Conservation (phyloP, 1,140 invertebrate species). For the Antheraea mylitta region DNA sequence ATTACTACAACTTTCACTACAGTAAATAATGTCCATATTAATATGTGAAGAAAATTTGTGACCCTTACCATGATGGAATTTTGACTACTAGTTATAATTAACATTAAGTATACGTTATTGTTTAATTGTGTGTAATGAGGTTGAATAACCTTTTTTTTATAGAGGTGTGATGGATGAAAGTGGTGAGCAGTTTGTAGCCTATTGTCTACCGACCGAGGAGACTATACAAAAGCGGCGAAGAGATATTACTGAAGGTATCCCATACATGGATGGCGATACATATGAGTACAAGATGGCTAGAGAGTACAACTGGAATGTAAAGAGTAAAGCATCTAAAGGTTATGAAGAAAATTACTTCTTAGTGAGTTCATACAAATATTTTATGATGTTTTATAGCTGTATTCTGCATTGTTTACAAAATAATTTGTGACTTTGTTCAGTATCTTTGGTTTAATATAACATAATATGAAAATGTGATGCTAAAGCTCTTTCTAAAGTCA, state of each 20-base stretch:
- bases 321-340: slow-evolving; percentile 97
- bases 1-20: too few species aligned
- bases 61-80: too few species aligned
- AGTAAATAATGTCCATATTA: too few species aligned
- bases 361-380: slow-evolving; percentile 57
- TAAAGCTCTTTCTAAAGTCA: too few species aligned
- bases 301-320: slow-evolving; percentile 99
- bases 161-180: slow-evolving; percentile 98
- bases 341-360: slow-evolving; percentile 99
- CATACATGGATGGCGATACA: slow-evolving; percentile 94
- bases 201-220: slow-evolving; percentile 97
- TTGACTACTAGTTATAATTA: too few species aligned
- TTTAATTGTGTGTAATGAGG: too few species aligned
- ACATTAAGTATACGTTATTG: too few species aligned
- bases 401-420: too few species aligned
- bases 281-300: slow-evolving; percentile 97
- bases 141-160: slow-evolving; percentile 34
- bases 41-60: too few species aligned
- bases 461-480: too few species aligned
- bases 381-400: neutral
- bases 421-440: too few species aligned
- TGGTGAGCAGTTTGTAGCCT: slow-evolving; percentile 99
- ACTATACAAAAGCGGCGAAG: slow-evolving; percentile 92
- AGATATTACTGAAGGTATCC: slow-evolving; percentile 87
- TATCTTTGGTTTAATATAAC: too few species aligned